Evolutionary conservation across 1,140 invertebrate genomes (phyloP).

Genomic region (Eurosta solidaginis): DNA sequence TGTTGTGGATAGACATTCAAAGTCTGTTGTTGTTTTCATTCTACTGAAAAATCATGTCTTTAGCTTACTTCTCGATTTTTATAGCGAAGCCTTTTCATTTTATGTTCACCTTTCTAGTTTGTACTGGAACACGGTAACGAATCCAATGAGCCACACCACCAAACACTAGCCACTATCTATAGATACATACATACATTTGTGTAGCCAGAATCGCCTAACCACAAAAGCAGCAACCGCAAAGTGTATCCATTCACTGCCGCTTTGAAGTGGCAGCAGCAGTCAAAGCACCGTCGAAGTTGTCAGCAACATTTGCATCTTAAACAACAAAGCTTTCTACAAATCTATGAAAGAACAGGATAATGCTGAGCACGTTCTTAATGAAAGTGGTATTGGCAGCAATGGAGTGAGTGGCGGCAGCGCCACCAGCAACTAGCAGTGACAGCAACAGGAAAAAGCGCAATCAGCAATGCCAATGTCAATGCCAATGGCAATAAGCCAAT

Average conservation of each 20-base stretch:
- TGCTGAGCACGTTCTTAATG: slow-evolving; percentile 1
- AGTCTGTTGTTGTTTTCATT: slow-evolving; percentile 3
- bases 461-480: neutral
- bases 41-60: slow-evolving; percentile 13
- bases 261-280: neutral
- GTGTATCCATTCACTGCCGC: neutral
- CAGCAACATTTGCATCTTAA: neutral
- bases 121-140: neutral
- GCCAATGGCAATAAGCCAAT: too few relatives aligned
- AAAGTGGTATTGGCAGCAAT: neutral
- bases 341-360: slow-evolving; percentile 1
- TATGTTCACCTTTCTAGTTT: neutral
- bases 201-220: neutral
- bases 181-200: too few relatives aligned
- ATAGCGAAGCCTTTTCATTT: neutral
- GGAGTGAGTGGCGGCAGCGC: too few relatives aligned
- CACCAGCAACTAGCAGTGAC: too few relatives aligned
- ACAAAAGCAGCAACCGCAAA: neutral
- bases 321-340: neutral
- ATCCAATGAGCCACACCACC: neutral
- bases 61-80: neutral
- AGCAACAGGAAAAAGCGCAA: neutral
- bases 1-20: too few relatives aligned
- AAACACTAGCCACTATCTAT: neutral
- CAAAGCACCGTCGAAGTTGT: too few relatives aligned